These are phyloP conservation scores for Ichneumoninae sp. DNA, from an alignment of 2,888 invertebrate species.

Conservation along the genomic window DNA sequence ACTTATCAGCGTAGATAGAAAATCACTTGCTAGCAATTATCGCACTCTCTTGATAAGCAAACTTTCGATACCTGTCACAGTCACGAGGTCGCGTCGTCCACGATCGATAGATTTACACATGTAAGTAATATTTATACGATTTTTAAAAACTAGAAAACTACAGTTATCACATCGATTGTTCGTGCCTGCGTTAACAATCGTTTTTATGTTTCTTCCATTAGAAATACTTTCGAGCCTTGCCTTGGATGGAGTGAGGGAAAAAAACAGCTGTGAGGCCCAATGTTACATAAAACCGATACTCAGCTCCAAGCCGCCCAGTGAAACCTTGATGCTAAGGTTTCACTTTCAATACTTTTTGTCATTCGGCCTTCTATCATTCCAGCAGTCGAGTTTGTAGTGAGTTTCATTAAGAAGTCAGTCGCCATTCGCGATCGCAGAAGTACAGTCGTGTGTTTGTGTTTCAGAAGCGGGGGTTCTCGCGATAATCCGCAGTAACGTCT, in stretches of 20 bases:
- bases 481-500: not conserved
- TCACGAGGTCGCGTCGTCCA: not conserved
- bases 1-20: not conserved
- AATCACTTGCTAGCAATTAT: not conserved
- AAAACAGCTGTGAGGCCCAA: conserved; percentile 19
- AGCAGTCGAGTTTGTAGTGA: not conserved
- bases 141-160: not conserved
- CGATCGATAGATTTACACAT: not conserved
- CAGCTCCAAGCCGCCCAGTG: not conserved
- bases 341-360: conserved; percentile 38
- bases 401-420: not conserved
- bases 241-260: conserved; percentile 1
- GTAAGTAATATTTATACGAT: not conserved
- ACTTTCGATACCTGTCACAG: not conserved
- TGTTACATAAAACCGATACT: conserved; percentile 42
- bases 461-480: not conserved
- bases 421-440: not conserved
- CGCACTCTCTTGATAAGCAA: not conserved
- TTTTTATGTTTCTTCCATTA: conserved; percentile 3
- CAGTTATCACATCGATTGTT: not conserved
- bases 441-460: conserved; percentile 28
- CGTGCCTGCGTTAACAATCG: not conserved
- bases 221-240: not conserved
- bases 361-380: not conserved
- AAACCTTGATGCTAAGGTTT: conserved; percentile 61